Evolutionary conservation across 2,113 vertebrate species (phyloP), one percentile per base, ranked within the genome.

Genomic region (Zeus faber): DNA sequence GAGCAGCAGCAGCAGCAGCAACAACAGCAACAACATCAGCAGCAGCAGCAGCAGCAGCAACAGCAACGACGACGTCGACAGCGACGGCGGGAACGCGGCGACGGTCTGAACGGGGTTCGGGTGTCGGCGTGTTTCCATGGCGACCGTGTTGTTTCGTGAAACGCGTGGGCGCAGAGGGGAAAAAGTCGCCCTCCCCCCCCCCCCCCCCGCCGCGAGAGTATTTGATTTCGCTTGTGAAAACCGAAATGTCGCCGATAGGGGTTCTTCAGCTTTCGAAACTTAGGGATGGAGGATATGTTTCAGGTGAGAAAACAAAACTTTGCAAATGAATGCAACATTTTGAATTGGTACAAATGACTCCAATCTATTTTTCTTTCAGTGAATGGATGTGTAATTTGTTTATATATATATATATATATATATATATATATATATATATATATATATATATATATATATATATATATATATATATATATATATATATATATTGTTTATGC

Each of bases 1-100:
- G 51, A 61, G 10, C 74, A 74, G 66, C 48, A 76, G 70, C 45
- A 65, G 3, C 52, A 59, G 8, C 50, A 48, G 3, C 45, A 54
- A 5, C 54, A 56, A 3, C 41, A 67, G 3, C 45, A 1, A 44
- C 41, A 45, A 45, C 18, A 37, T 6, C 7, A 37, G 13, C 37
- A 5, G 10, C 4, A 41, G 51, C 20, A 20, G 8, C 18, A 17
- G 0, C 8, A 35, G 23, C 17, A 43, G 57, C 0, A 20, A 11
- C n/a, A 45, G 33, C 24, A 72, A 69, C 48, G 55, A 70, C 13
- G 5, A 40, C 37, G 5, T 2, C 7, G n/a, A 31, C 51, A 1
- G 49, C 77, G 3, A 63, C 69, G 0, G 74, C 63, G 5, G 78
- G 61, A 47, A 26, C 14, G 41, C 0, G 9, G 6, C 4, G 18